Evolutionary conservation across 2,797 vertebrate genomes (phyloP).

Genomic region (Remorina albescens): DNA sequence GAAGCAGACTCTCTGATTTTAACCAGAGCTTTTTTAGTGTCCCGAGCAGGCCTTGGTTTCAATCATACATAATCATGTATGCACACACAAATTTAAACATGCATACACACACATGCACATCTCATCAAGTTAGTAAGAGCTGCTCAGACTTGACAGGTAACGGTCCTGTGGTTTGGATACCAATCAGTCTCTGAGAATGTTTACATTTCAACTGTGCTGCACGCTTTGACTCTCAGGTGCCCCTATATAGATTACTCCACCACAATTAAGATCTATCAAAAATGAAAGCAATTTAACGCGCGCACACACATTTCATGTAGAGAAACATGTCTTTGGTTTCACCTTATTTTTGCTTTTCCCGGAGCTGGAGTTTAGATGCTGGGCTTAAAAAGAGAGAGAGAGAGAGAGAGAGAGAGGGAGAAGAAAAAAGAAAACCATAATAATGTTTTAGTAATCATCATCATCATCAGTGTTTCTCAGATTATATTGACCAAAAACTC

Average conservation of each 20-base stretch:
- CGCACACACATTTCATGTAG: slow-evolving; percentile 32
- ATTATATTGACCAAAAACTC: slow-evolving; percentile 24
- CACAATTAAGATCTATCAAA: slow-evolving; percentile 71
- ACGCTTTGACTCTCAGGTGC: slow-evolving; percentile 76
- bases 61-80: slow-evolving; percentile 80
- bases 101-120: slow-evolving; percentile 47
- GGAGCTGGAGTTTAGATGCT: background rate
- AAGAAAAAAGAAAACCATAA: background rate
- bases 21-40: slow-evolving; percentile 82
- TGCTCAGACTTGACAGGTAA: slow-evolving; percentile 80
- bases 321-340: slow-evolving; percentile 1
- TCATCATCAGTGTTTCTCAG: slow-evolving; percentile 20
- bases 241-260: slow-evolving; percentile 60
- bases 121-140: slow-evolving; percentile 76
- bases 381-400: background rate
- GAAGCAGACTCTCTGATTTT: slow-evolving; percentile 77
- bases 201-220: slow-evolving; percentile 76
- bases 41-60: slow-evolving; percentile 70
- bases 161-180: slow-evolving; percentile 84
- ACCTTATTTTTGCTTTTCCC: slow-evolving; percentile 2
- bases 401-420: no score
- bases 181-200: slow-evolving; percentile 83
- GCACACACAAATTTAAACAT: slow-evolving; percentile 65
- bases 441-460: background rate
- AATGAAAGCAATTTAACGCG: slow-evolving; percentile 60